A percentile compares a stretch with the other conserved stretches of the same genome.
These are phyloP conservation scores for Micromussa lordhowensis DNA, from an alignment of 92 coral and sea anemone species.

Conservation along the genomic window DNA sequence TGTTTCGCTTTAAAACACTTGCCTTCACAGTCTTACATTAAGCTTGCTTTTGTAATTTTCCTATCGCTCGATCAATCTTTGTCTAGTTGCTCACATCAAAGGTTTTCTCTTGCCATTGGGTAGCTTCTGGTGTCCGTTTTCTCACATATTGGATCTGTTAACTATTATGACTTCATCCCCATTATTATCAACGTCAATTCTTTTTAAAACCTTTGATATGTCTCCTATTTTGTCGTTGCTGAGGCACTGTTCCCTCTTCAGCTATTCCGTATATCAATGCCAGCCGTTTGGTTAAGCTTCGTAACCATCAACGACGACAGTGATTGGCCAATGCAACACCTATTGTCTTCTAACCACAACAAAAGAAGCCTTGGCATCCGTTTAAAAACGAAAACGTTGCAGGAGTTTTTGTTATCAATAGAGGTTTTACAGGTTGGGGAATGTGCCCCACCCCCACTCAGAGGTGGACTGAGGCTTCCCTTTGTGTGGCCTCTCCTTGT, in stretches of 20 bases:
- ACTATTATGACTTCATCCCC: not conserved
- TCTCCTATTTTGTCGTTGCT: not conserved
- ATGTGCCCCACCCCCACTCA: too few relatives aligned
- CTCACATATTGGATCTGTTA: not conserved
- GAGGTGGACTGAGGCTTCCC: too few relatives aligned
- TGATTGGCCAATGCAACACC: not conserved
- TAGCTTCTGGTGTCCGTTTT: not conserved
- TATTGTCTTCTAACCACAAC: not conserved
- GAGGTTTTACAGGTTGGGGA: too few relatives aligned
- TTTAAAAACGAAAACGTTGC: too few relatives aligned
- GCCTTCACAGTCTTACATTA: not conserved
- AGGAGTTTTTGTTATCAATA: too few relatives aligned
- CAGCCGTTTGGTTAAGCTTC: not conserved
- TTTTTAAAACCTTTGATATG: not conserved
- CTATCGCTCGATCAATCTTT: conserved; percentile 2
- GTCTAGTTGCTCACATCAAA: not conserved
- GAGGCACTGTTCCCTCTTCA: not conserved
- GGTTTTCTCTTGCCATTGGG: not conserved
- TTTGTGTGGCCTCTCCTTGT: too few relatives aligned
- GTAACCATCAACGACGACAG: not conserved
- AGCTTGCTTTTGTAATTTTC: not conserved
- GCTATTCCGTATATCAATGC: not conserved
- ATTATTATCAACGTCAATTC: not conserved
- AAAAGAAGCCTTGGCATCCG: too few relatives aligned
- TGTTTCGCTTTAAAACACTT: not conserved